Conservation (phyloP, 2,888 invertebrate species). For the Rhagium mordax region DNA sequence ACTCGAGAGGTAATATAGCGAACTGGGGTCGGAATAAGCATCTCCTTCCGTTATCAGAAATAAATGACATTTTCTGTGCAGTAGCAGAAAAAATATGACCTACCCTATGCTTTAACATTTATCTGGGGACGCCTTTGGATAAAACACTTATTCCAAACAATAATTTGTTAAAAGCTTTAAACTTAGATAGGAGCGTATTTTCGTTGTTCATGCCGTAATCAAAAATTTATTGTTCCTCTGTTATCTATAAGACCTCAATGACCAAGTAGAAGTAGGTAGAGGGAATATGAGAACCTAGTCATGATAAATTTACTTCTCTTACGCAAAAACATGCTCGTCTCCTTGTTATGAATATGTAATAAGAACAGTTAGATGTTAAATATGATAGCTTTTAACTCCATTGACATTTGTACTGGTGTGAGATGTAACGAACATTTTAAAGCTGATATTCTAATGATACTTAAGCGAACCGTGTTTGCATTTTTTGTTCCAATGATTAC, state of each 20-base stretch:
- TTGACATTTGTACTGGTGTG: neutral
- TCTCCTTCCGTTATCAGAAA: no score
- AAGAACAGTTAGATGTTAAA: neutral
- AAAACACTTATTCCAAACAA: neutral
- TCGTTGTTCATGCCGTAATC: neutral
- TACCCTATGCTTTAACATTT: no score
- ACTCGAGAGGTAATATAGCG: no score
- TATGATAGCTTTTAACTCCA: neutral
- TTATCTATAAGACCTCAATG: neutral
- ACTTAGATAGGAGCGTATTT: neutral
- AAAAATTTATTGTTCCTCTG: neutral
- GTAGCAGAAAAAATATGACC: no score
- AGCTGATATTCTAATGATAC: no score
- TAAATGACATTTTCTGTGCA: no score
- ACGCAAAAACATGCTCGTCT: neutral
- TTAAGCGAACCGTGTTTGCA: no score
- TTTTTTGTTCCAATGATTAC: no score
- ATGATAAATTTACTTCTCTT: neutral
- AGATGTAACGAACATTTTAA: no score
- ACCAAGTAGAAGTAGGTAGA: neutral
- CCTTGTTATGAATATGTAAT: neutral
- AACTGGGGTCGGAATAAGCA: no score
- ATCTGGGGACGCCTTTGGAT: neutral
- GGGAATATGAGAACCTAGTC: neutral
- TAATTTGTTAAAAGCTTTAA: neutral